Conservation (phyloP, 2,113 vertebrate genomes). For the Lagenorhynchus albirostris region DNA sequence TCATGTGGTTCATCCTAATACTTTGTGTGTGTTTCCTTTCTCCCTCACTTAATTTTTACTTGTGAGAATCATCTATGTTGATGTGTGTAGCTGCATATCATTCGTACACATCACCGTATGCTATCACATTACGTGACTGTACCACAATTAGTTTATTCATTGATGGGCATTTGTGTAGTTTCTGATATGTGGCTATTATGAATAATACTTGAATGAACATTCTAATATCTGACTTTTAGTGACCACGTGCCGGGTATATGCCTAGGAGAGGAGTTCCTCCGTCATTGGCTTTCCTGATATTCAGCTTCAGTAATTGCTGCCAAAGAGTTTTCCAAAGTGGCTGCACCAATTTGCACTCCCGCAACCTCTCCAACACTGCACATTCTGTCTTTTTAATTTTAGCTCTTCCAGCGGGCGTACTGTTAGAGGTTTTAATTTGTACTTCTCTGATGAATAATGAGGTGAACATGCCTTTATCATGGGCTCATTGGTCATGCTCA, state of each 20-base stretch:
- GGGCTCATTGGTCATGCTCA: not conserved
- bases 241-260: not conserved
- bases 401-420: not conserved
- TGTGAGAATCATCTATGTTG: not conserved
- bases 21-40: not conserved
- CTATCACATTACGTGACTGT: not conserved
- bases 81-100: not conserved
- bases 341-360: not conserved
- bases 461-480: not conserved
- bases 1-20: not conserved
- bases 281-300: too few species aligned
- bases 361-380: not conserved
- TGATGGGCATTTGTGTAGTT: not conserved
- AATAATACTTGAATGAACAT: not conserved
- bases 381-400: not conserved
- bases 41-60: not conserved
- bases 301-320: not conserved
- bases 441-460: not conserved
- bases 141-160: not conserved
- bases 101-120: not conserved
- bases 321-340: not conserved
- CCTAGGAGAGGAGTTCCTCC: too few species aligned
- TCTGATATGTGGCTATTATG: not conserved
- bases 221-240: not conserved
- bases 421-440: not conserved